phyloP scores from a whole-genome alignment of 53 echinoderm and acorn worm species.

The Paelopatides confundens region DNA sequence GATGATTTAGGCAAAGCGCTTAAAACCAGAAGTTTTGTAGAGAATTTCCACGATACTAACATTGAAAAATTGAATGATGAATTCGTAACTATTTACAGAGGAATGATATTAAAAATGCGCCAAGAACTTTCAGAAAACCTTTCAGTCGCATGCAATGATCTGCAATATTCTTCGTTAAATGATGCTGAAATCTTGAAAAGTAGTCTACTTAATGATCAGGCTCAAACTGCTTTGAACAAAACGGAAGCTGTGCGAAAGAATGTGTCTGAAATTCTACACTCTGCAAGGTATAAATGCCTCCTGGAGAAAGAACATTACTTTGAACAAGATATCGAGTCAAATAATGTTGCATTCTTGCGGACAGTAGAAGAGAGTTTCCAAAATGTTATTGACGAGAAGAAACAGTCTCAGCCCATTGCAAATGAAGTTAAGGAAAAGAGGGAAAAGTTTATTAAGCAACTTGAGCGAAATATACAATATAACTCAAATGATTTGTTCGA shows the following conservation, averaged over 20 bases:
- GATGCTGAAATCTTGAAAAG: too few relatives aligned
- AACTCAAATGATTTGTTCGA: background rate
- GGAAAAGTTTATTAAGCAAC: background rate
- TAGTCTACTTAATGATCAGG: background rate
- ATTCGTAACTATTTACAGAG: background rate
- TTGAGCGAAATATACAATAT: background rate
- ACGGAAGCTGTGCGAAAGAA: background rate
- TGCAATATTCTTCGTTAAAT: background rate
- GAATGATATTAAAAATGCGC: background rate
- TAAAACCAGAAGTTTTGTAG: background rate
- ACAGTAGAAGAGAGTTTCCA: background rate
- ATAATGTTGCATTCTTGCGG: background rate
- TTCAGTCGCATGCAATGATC: background rate
- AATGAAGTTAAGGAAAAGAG: background rate
- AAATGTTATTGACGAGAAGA: background rate
- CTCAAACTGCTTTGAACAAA: background rate
- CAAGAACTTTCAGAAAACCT: background rate
- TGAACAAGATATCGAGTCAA: background rate
- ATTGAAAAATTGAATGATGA: conserved; percentile 18
- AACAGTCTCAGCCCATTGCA: background rate
- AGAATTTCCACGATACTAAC: conserved; percentile 11
- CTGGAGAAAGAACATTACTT: background rate
- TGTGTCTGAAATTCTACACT: background rate
- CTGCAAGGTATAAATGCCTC: background rate
- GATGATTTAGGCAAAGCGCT: conserved; percentile 1